Evolutionary conservation across 2,888 invertebrate genomes (phyloP).

Genomic region (Erannis defoliaria): DNA sequence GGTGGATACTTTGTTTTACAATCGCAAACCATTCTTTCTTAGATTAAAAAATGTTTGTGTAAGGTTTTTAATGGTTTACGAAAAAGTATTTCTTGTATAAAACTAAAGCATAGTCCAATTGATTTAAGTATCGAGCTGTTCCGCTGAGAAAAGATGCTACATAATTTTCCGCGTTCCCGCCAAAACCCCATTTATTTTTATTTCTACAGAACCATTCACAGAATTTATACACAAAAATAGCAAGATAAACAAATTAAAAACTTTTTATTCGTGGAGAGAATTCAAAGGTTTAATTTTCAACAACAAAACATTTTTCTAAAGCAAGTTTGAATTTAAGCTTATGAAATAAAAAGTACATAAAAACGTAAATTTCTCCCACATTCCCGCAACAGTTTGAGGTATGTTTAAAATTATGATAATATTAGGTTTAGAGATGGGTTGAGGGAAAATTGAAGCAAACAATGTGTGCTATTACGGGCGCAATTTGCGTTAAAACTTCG

Average conservation of each 20-base stretch:
- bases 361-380: background rate
- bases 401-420: conserved; percentile 21
- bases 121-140: too few species aligned
- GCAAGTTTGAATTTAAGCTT: background rate
- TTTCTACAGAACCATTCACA: too few species aligned
- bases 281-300: background rate
- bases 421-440: conserved; percentile 7
- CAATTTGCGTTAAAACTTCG: background rate
- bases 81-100: background rate
- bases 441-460: conserved; percentile 11
- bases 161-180: too few species aligned
- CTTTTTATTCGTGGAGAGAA: background rate
- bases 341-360: background rate
- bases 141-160: too few species aligned
- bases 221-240: background rate
- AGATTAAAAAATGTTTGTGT: background rate
- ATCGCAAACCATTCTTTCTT: background rate
- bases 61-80: background rate
- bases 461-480: conserved; percentile 10
- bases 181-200: too few species aligned
- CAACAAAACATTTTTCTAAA: background rate
- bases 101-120: too few species aligned
- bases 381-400: background rate
- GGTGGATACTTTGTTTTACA: background rate
- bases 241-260: background rate